Base-by-base conservation (phyloP, 2,888 invertebrate genomes). In the Galerucella pusilla region DNA sequence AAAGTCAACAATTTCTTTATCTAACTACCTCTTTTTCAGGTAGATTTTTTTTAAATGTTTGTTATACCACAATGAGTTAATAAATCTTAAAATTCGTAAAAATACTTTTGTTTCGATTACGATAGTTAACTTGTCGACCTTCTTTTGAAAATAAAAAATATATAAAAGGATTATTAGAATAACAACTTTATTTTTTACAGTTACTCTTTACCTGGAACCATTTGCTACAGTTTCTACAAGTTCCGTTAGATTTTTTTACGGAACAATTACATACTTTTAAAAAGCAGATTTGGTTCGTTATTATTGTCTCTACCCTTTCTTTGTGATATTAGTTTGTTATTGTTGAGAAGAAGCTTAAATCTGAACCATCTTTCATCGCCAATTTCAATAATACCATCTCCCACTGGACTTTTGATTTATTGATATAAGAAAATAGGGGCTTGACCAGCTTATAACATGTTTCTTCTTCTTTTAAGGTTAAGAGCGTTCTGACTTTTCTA, bases 181-280 rank as follows among this genome's bases (percentile, higher is more conserved):
- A 57, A 52, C 52, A 12, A 52, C 14, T 52, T 20, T 52, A 52
- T 52, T 52, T 57, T 57, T 57, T 57, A 57, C 57, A 20, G 57
- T 57, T 57, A 57, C 16, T 20, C 20, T 57, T 57, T 57, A 57
- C 57, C 57, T 57, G 16, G 10, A 57, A 10, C 2, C n/a, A n/a
- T 20, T 57, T 16, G 57, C 16, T 57, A 57, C 10, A 57, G 16
- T 57, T 57, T 20, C 20, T 10, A 57, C 20, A 10, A 16, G 20
- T 57, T 1, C 57, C 9, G 57, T 57, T 57, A 57, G 10, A 57
- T 2, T 57, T 14, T 52, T 52, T n/a, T 16, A 57, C 20, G 10
- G 57, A 57, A 57, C 57, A 57, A 42, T 42, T 42, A 7, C 35
- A 42, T 42, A 42, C 35, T 35, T 35, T 35, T 35, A 35, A 6